These are phyloP conservation scores for Galagoides demidoff DNA, from an alignment of 2,797 vertebrate species.

Conservation along the genomic window DNA sequence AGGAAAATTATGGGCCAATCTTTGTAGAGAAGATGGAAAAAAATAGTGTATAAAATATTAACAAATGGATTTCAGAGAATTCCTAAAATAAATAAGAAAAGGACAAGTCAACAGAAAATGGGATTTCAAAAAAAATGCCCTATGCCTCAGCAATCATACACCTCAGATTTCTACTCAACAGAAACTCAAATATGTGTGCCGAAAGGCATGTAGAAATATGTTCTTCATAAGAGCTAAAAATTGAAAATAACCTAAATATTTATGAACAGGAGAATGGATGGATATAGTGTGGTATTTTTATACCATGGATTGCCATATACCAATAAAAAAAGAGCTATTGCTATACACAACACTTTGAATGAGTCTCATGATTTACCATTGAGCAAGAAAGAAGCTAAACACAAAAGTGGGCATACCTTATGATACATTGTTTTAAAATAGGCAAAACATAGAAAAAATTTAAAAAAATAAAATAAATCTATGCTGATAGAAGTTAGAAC, in stretches of 20 bases:
- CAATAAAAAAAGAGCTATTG: background rate
- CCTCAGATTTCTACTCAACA: background rate
- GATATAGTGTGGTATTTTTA: background rate
- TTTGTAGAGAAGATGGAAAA: background rate
- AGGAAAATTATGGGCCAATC: background rate
- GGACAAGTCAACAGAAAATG: background rate
- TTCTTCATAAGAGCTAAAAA: background rate
- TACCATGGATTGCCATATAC: background rate
- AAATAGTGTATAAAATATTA: background rate
- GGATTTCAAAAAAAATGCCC: background rate
- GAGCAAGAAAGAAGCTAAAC: background rate
- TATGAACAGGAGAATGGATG: background rate
- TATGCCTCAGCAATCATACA: background rate
- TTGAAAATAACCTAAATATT: background rate
- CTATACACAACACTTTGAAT: background rate
- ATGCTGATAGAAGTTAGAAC: background rate
- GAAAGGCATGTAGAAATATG: conserved; percentile 4
- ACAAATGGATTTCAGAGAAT: conserved; percentile 35
- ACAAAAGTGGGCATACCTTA: background rate
- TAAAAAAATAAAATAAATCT: background rate
- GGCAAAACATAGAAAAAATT: background rate
- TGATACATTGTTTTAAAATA: background rate
- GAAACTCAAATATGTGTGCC: background rate
- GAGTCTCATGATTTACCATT: background rate
- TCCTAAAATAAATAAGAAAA: conserved; percentile 48